Percentiles rank a stretch among this genome's conserved stretches.
phyloP scores from a whole-genome alignment of 2,113 vertebrate genomes.

The Boulengeromyrus knoepffleri region DNA sequence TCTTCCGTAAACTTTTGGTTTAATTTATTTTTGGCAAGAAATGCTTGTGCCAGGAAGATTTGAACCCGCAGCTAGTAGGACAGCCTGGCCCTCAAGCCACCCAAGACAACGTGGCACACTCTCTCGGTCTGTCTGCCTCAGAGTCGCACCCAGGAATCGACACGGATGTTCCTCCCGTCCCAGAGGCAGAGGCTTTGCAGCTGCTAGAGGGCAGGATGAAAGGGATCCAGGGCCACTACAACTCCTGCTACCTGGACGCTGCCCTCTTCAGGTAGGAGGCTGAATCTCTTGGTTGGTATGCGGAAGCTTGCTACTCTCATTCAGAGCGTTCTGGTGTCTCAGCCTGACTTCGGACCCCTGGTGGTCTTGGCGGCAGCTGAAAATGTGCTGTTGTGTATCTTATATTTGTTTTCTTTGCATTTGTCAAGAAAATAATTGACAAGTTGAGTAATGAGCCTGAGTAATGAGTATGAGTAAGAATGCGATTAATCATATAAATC shows the following conservation, averaged over 20 bases:
- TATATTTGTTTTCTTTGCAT: neutral
- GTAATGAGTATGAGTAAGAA: neutral
- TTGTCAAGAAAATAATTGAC: neutral
- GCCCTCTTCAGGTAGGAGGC: constrained; percentile 66
- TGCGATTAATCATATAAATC: neutral
- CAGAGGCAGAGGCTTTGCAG: constrained; percentile 49
- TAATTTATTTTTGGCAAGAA: neutral
- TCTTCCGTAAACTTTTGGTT: neutral
- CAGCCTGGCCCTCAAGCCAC: neutral
- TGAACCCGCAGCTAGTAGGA: neutral
- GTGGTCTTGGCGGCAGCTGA: neutral
- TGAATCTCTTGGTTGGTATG: neutral
- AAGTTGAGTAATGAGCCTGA: neutral
- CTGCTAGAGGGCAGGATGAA: constrained; percentile 64
- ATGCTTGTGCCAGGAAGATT: neutral
- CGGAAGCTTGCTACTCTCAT: neutral
- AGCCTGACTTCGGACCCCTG: neutral
- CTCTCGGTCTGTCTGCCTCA: constrained; percentile 25
- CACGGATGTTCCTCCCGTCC: constrained; percentile 45
- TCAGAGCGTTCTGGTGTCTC: neutral
- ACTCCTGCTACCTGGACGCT: constrained; percentile 72
- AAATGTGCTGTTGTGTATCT: neutral
- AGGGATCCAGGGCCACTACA: constrained; percentile 71
- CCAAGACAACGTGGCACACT: neutral
- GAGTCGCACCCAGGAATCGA: constrained; percentile 42